Percentiles rank a stretch among this genome's conserved stretches.
phyloP scores from a whole-genome alignment of 2,797 vertebrate species.

The Hypotaenidia okinawae region DNA sequence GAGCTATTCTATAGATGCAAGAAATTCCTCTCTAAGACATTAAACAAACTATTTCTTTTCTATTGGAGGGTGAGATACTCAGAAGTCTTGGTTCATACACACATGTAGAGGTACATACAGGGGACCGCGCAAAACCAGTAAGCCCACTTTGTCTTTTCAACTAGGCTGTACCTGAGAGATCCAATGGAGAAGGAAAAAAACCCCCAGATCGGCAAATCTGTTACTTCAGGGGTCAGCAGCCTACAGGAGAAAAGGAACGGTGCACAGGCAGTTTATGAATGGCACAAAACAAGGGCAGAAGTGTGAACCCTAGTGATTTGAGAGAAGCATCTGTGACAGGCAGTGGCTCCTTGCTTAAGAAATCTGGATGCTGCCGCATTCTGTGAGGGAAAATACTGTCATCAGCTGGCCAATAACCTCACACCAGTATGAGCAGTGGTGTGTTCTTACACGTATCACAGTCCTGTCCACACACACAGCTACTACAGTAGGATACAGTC shows the following conservation, averaged over 20 bases:
- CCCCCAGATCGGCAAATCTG: background rate
- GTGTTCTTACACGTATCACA: background rate
- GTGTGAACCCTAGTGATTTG: background rate
- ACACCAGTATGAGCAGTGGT: fast-evolving
- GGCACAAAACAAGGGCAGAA: background rate
- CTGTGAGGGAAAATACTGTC: background rate
- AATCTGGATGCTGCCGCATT: background rate
- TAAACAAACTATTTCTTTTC: background rate
- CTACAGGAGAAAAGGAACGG: background rate
- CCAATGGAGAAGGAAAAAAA: background rate
- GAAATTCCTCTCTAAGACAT: background rate
- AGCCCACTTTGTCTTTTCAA: background rate
- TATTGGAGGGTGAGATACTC: background rate
- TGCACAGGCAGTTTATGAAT: background rate
- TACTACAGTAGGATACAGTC: background rate
- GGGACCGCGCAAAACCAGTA: background rate
- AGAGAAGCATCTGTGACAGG: background rate
- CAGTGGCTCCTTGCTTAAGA: background rate
- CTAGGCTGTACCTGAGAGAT: background rate
- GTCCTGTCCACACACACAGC: background rate
- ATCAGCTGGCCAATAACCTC: background rate
- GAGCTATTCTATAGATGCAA: background rate
- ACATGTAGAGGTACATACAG: background rate
- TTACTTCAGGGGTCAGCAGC: background rate
- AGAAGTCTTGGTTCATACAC: background rate